Evolutionary conservation across 2,113 vertebrate genomes (phyloP).

Genomic region (Beaufortia kweichowensis): DNA sequence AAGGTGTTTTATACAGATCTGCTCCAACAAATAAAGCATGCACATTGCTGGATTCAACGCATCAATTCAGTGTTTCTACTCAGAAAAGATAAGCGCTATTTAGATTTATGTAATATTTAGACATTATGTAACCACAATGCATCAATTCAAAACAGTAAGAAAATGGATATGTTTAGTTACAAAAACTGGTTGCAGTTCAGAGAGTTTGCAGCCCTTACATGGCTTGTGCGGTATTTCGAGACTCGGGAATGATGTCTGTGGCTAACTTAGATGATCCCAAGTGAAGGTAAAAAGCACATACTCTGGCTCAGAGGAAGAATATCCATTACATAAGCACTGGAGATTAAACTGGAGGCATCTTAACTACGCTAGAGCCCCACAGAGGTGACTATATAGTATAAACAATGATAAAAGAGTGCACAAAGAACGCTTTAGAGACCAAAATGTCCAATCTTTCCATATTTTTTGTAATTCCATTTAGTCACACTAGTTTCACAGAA

Average conservation of each 20-base stretch:
- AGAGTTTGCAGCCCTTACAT: background rate
- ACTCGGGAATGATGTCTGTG: constrained; percentile 4
- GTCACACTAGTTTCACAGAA: no score
- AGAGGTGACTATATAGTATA: constrained; percentile 32
- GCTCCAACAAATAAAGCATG: no score
- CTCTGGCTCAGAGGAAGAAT: constrained; percentile 66
- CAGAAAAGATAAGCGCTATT: background rate
- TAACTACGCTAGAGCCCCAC: constrained; percentile 64
- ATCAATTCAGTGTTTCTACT: background rate
- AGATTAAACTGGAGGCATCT: constrained; percentile 72
- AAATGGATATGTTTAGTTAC: background rate
- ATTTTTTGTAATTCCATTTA: no score
- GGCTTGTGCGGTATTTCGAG: background rate
- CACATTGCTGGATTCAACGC: no score
- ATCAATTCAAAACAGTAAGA: background rate
- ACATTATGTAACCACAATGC: background rate
- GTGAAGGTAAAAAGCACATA: constrained; percentile 41
- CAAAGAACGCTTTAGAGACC: background rate
- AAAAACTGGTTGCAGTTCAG: background rate
- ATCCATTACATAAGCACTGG: constrained; percentile 70
- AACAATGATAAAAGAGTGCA: constrained; percentile 62
- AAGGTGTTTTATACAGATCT: background rate
- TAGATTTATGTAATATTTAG: no score
- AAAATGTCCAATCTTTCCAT: no score
- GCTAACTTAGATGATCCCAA: constrained; percentile 16